A percentile compares a stretch with the other conserved stretches of the same genome.
Evolutionary conservation across 2,888 invertebrate species (phyloP).

Genomic region (Melinopterus prodromus): DNA sequence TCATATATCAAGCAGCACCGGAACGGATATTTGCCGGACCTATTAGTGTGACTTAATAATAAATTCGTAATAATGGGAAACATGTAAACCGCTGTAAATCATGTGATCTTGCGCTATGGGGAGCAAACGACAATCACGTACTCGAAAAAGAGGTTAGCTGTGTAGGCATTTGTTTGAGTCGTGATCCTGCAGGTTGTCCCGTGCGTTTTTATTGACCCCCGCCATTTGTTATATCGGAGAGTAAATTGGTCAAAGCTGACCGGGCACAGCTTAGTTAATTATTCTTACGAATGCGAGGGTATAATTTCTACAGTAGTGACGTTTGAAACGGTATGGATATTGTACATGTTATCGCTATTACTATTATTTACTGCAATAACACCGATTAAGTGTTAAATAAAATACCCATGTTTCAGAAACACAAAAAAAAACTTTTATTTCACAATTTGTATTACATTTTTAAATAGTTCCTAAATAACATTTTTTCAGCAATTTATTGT

Average conservation of each 20-base stretch:
- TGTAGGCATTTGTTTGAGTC: background rate
- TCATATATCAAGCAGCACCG: background rate
- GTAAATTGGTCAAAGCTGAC: background rate
- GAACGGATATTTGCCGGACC: slow-evolving; percentile 4
- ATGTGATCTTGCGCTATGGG: background rate
- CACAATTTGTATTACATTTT: no score
- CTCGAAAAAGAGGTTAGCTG: background rate
- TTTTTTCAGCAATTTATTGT: no score
- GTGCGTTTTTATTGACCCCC: background rate
- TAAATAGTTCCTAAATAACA: no score
- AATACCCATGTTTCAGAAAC: no score
- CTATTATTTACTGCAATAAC: no score
- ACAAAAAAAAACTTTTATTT: no score
- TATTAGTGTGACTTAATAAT: slow-evolving; percentile 4
- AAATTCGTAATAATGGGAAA: slow-evolving; percentile 4
- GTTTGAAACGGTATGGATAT: no score
- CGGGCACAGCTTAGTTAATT: background rate
- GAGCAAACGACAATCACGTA: background rate
- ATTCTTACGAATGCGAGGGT: background rate
- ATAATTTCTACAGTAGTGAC: no score
- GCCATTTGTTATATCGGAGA: background rate
- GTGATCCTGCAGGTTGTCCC: slow-evolving; percentile 4
- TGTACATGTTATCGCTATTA: no score
- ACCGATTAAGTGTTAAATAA: no score
- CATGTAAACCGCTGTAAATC: slow-evolving; percentile 4